Evolutionary conservation across 2,113 vertebrate genomes (phyloP), one percentile per base, ranked within the genome.

Genomic region (Galemys pyrenaicus): DNA sequence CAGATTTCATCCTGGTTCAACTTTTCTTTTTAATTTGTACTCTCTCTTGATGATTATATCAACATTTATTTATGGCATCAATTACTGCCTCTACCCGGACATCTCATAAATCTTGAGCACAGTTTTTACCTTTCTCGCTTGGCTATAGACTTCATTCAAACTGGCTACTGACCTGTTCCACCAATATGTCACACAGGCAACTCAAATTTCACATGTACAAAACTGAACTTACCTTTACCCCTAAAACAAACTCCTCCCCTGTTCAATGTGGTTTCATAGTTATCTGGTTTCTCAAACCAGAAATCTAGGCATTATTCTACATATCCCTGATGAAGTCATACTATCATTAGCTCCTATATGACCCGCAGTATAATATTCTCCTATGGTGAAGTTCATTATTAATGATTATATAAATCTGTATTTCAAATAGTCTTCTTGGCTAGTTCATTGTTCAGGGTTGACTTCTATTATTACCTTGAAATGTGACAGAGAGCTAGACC

Each of bases 401-500:
- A 71, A 87, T 44, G n/a, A 79, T 70, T 65, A 95, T 58, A 17
- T 41, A 85, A 80, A 87, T 80, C 30, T 32, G 54, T 15, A 92
- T 74, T 92, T 92, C 54, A 92, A 91, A 81, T 56, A 78, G 39
- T 87, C 58, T 91, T 77, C n/a, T 78, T 81, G 77, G 56, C 46
- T 88, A 86, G 75, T 94, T 94, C 64, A 94, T 17, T 82, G 77
- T 93, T 82, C 54, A 80, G 70, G 70, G 67, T 26, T 78, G 75
- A 87, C 6, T 65, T 94, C 68, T 35, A 65, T 35, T 75, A 88
- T 87, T 82, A 89, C 37, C 32, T 74, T 67, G 71, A 65, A 85
- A 93, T 92, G 87, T 93, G 64, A 82, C 46, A 71, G 75, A 92
- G 39, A 92, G 35, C n/a, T 94, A n/a, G n/a, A 73, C 60, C 35